Conservation (phyloP, 2,888 invertebrate species). For the Ennomos fuscantarius region DNA sequence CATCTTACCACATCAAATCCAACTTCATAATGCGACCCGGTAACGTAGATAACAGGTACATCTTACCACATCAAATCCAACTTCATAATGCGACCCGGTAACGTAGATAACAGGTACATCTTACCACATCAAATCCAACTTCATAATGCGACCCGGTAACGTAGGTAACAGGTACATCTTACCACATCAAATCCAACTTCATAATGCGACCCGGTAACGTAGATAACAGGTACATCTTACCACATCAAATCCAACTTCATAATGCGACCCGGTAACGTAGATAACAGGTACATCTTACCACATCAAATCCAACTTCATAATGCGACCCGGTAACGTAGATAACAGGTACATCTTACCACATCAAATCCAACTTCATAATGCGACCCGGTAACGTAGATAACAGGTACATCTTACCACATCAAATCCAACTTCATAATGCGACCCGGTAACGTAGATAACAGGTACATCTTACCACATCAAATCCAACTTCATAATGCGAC, state of each 20-base stretch:
- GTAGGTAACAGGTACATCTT: conserved; percentile 90
- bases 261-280: conserved; percentile 91
- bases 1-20: conserved; percentile 95
- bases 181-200: conserved; percentile 95
- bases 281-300: conserved; percentile 93
- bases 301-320: conserved; percentile 94
- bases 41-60: conserved; percentile 89
- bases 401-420: conserved; percentile 94
- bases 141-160: conserved; percentile 93
- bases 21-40: conserved; percentile 94
- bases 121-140: conserved; percentile 94
- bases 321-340: conserved; percentile 92
- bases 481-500: conserved; percentile 94
- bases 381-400: conserved; percentile 91
- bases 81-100: conserved; percentile 93
- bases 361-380: conserved; percentile 95
- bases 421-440: conserved; percentile 94
- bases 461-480: conserved; percentile 94
- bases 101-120: conserved; percentile 91
- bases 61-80: conserved; percentile 95
- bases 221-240: conserved; percentile 92
- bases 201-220: conserved; percentile 92
- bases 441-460: conserved; percentile 90
- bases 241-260: conserved; percentile 94
- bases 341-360: conserved; percentile 93